Evolutionary conservation across 2,888 invertebrate genomes (phyloP), one percentile per base, ranked within the genome.

Genomic region (Apodemia mormo): DNA sequence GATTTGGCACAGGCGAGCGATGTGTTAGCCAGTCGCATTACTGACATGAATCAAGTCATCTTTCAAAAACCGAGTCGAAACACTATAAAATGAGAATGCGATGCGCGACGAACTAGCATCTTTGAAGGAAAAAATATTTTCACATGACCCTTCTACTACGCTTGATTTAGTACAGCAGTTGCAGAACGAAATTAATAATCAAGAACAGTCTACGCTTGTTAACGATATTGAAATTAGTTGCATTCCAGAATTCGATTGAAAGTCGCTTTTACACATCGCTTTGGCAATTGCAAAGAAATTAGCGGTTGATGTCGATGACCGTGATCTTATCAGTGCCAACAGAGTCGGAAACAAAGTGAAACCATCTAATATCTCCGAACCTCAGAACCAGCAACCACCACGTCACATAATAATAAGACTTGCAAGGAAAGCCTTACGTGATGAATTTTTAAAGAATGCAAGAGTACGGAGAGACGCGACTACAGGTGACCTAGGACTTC

Each of bases 181-280:
- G 10, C 58, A 58, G 30, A 58, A 10, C 10, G 58, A 61, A 12
- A 12, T 61, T 30, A 61, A 61, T 6, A 7, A 30, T 6, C 33
- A 61, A 33, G 30, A 61, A 12, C 61, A 61, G 12, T 22, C 30
- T 33, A 33, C 33, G 6, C 33, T 61, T 61, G 33, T 61, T 14
- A 61, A 61, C 30, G 61, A 61, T 14, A 61, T 61, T 12, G 61
- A 61, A 12, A 12, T 61, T 6, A 61, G 30, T 61, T 33, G 61
- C 6, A 61, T 61, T 61, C 61, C 30, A 6, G 61, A 61, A 33
- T 61, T 61, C 12, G 61, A 61, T 2, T 33, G 61, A 29, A 12
- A 61, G 61, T 61, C 61, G 12, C 61, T 61, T 6, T 30, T 14
- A 6, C 61, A 61, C 12, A 61, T 61, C 6, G 33, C 30, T 8